Percentiles rank a stretch among this genome's conserved stretches.
phyloP scores from a whole-genome alignment of 2,113 vertebrate genomes.

The Epinephelus moara region DNA sequence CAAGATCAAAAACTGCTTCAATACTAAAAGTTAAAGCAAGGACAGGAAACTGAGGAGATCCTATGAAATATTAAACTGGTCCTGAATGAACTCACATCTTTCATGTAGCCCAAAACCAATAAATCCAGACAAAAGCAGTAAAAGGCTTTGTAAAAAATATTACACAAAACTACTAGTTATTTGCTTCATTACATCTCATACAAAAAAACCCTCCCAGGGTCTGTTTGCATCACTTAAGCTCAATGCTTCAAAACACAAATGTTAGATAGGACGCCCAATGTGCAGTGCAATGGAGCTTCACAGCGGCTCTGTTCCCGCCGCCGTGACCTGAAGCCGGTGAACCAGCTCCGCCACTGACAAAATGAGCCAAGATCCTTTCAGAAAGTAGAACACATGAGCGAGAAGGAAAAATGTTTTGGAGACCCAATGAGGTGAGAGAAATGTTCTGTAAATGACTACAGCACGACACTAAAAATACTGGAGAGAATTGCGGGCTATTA shows the following conservation, averaged over 20 bases:
- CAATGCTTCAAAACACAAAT: conserved; percentile 83
- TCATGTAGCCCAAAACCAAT: background rate
- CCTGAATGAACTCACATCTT: no score
- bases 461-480: conserved; percentile 68
- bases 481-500: conserved; percentile 46
- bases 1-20: no score
- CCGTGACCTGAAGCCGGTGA: conserved; percentile 66
- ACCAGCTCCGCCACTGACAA: conserved; percentile 45
- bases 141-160: conserved; percentile 19
- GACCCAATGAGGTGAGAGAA: conserved; percentile 46
- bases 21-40: background rate
- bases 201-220: conserved; percentile 41
- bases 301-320: conserved; percentile 44
- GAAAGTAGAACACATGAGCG: conserved; percentile 40
- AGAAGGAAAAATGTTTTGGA: conserved; percentile 15
- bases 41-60: background rate
- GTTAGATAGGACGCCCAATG: conserved; percentile 78
- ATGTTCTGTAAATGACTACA: conserved; percentile 44
- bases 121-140: background rate
- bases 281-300: conserved; percentile 80
- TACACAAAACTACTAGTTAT: conserved; percentile 23
- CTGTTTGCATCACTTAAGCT: conserved; percentile 79
- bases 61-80: background rate
- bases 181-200: conserved; percentile 29
- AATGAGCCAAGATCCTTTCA: conserved; percentile 62